Base-by-base conservation (phyloP, 2,888 invertebrate genomes). In the Sinodicranocentrus sp. region DNA sequence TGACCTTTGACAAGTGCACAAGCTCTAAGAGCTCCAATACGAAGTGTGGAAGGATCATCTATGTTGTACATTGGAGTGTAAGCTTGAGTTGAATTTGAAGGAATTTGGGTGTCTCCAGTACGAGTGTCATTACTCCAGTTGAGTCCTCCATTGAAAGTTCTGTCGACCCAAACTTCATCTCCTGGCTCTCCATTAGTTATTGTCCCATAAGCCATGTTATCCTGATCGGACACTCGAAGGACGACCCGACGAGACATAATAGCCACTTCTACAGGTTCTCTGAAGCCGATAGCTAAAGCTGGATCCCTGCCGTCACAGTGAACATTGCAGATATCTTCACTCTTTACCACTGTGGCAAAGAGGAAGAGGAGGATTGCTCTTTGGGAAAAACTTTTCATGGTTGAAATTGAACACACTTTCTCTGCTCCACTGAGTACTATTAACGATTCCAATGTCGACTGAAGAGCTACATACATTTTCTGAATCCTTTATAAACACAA, bases 151-250 rank as follows among this genome's bases (percentile, higher is more conserved):
- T 88, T 82, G n/a, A 86, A 88, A 5, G 82, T 86, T 26, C 87
- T 77, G 26, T 88, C 87, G 0, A 88, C 23, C 86, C 86, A 88
- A 3, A 88, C 21, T 61, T 85, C 84, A 54, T 88, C 87, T 2
- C 85, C 84, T 6, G 79, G 71, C 26, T 73, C 71, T 6, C 84
- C 87, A 44, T 82, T 80, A 3, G 72, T 61, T n/a, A 88, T 84
- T 23, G 26, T 33, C 0, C 63, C 86, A 39, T 43, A 86, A 3
- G 79, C 85, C 84, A 85, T 86, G 63, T 88, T 82, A 43, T 80
- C 85, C 6, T 28, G 26, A 48, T 87, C 86, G 19, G 77, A 72
- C 8, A 87, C 68, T 0, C 33, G n/a, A 15, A 87, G 79, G 19
- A 39, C 21, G 19, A 84, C 39, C 1, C 61, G 59, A 17, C 85